Evolutionary conservation across 2,797 vertebrate genomes (phyloP), one percentile per base, ranked within the genome.

Genomic region (Acipenser ruthenus): DNA sequence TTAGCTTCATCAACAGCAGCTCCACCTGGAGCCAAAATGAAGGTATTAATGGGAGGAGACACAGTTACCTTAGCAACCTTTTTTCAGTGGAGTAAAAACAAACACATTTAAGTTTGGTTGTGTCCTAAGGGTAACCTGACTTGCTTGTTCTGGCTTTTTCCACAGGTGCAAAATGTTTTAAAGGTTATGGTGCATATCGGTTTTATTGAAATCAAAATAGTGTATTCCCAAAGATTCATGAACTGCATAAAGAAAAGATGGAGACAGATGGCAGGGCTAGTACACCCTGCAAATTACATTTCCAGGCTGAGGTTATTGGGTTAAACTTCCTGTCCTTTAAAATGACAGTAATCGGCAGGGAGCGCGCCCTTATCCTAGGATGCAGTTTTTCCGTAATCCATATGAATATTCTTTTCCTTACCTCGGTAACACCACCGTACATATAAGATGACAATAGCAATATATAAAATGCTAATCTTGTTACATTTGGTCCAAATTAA

Each of bases 131-230:
- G 65, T 23, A 50, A 47, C 8, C 8, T 15, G 64, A 47, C 37
- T 56, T 47, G n/a, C 47, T 23, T 50, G 23, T 18, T n/a, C 13
- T 37, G 37, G 37, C 9, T 67, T 67, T 13, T 51, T 9, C 23
- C 18, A 9, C 48, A 10, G 6, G n/a, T 10, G 65, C 18, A 7
- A 8, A 8, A 65, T 8, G 10, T 7, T 7, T 37, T 7, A 15
- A n/a, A 37, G 11, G 51, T 64, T 66, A 70, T 67, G 37, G 5
- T 37, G 37, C 37, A 37, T 37, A 37, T 58, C 64, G 8, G 18
- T 49, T 50, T 52, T 70, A 51, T 65, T 58, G 65, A 63, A 52
- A 65, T 65, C 52, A 66, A 23, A 37, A 37, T 37, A 37, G 37
- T 37, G 37, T 37, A 37, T 37, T 37, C 37, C 37, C 37, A 37